phyloP scores from a whole-genome alignment of 2,113 vertebrate species.

The Isichthys henryi region DNA sequence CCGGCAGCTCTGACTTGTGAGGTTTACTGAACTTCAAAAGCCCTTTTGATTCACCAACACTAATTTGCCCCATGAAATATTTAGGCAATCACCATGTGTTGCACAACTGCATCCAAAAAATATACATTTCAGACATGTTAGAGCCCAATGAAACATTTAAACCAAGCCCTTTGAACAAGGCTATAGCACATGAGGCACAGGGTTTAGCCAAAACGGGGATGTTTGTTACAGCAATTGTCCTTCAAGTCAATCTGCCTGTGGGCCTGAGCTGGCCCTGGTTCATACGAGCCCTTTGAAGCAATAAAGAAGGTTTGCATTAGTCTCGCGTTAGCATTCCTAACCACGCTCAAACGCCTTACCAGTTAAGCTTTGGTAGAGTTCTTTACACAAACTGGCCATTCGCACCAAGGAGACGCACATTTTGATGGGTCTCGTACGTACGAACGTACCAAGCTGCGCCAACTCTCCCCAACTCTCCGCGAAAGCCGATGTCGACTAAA shows the following conservation, averaged over 20 bases:
- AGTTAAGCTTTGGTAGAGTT: background rate
- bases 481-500: background rate
- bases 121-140: conserved; percentile 8
- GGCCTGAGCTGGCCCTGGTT: background rate
- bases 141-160: conserved; percentile 11
- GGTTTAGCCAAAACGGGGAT: background rate
- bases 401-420: background rate
- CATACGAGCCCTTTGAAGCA: background rate
- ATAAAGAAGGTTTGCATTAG: background rate
- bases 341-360: background rate
- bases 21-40: background rate
- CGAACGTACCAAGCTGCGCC: background rate
- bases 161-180: conserved; percentile 9
- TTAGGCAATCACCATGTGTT: background rate
- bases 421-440: background rate
- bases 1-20: background rate
- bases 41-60: conserved; percentile 6
- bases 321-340: background rate
- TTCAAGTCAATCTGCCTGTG: background rate
- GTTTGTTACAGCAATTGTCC: background rate
- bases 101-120: background rate
- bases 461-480: background rate
- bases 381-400: background rate
- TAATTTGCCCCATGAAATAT: conserved; percentile 2
- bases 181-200: background rate